Evolutionary conservation across 2,888 invertebrate genomes (phyloP).

Genomic region (Drosophila histrio): DNA sequence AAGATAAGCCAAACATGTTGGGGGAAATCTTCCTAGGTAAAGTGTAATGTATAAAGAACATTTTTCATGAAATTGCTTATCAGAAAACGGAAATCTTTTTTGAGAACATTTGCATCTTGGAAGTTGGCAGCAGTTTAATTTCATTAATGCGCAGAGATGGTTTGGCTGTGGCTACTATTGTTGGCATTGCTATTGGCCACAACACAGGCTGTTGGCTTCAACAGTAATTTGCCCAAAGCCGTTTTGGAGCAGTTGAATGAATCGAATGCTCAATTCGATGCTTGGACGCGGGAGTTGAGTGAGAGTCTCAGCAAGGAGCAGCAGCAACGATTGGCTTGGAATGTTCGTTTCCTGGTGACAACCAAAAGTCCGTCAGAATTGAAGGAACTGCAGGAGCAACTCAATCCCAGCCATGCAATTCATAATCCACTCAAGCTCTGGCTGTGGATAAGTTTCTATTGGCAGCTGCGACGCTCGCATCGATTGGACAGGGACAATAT

Average conservation of each 20-base stretch:
- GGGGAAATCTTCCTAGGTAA: not conserved
- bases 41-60: too few relatives aligned
- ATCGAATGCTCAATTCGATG: slow-evolving; percentile 29
- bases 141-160: slow-evolving; percentile 25
- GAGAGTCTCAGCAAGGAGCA: slow-evolving; percentile 6
- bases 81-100: not conserved
- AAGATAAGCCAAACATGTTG: slow-evolving; percentile 13
- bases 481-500: slow-evolving; percentile 8
- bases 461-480: slow-evolving; percentile 44
- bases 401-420: slow-evolving; percentile 17
- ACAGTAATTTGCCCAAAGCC: not conserved
- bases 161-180: not conserved
- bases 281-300: slow-evolving; percentile 39
- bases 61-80: not conserved
- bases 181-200: slow-evolving; percentile 2
- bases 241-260: slow-evolving; percentile 18
- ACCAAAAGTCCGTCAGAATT: not conserved
- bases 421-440: slow-evolving; percentile 48
- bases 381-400: slow-evolving; percentile 18
- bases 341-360: slow-evolving; percentile 33
- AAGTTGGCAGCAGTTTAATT: not conserved
- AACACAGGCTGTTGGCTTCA: not conserved
- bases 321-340: slow-evolving; percentile 52
- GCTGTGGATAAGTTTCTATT: slow-evolving; percentile 64
- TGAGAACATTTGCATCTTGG: not conserved